Base-by-base conservation (phyloP, 1,140 invertebrate species). In the Acyrthosiphon pisum region DNA sequence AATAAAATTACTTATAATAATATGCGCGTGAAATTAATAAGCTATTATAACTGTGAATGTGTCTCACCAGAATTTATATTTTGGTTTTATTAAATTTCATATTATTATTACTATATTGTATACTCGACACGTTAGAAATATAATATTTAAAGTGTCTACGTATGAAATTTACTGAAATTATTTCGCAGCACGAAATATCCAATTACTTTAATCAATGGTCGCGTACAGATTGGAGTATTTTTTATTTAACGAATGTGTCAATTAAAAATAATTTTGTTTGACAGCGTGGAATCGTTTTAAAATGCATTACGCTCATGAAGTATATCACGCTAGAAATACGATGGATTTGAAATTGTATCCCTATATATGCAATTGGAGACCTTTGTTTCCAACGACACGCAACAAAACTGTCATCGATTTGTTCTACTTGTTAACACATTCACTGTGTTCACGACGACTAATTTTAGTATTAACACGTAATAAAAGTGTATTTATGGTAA, bases 201-300 rank as follows among this genome's bases (percentile, higher is more conserved):
- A 56, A 56, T 89, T 89, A 37, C 35, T 26, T 89, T 23, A 41
- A 37, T 56, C 22, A 53, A 23, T 89, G n/a, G 23, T 89, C 8
- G 30, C 11, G n/a, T 22, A 50, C 30, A 50, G 30, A 50, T 89
- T 53, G 2, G 7, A 89, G 11, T 35, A 22, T 48, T 46, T 87
- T 50, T 87, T 87, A 9, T 87, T 48, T n/a, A 26, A 89, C 35
- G 41, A 46, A 56, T 56, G 22, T 37, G 50, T 56, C 22, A 56
- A 89, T 89, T 89, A 37, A 37, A 41, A 41, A 37, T 89, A 56
- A 37, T 56, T 89, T 53, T 53, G 44, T 50, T 89, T 53, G 87
- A 89, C 84, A 86, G 41, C 30, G 41, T 86, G 84, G 41, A 86
- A 46, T 86, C 37, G 84, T 46, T 46, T 86, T 46, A 14, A 86